Base-by-base conservation (phyloP, 2,113 vertebrate genomes). In the Brachirus orientalis region DNA sequence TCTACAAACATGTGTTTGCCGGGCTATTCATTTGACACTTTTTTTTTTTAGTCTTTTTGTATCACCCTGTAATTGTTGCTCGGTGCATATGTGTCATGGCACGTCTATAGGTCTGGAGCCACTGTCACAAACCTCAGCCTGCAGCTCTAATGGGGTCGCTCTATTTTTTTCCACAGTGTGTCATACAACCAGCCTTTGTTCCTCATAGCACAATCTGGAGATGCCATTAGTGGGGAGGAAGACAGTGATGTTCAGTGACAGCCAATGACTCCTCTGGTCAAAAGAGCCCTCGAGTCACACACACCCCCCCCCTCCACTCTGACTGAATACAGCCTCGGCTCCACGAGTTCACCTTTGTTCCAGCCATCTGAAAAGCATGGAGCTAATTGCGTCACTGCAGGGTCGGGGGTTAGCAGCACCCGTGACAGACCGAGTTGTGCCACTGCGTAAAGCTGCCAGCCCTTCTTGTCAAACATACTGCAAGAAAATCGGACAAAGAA, bases 201-300 rank as follows among this genome's bases (percentile, higher is more conserved):
- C 85, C 86, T 90, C 64, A 83, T 83, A 75, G 79, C 82, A 66
- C 88, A 89, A 90, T 91, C 91, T 87, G 88, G 85, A 90, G 86
- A 92, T 84, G 84, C 88, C 91, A 92, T 94, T 93, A 94, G 90
- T 85, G 75, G 75, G 20, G 52, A 69, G 38, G 77, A 57, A 85
- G 92, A 93, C 87, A 76, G 83, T 93, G 90, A 93, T 92, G 88
- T 83, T 86, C 85, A 88, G 87, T 92, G 92, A 94, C 92, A 93
- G 86, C 80, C 76, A 79, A 86, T 50, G 83, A 92, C 86, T 86
- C 78, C 77, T 88, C 78, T 74, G 90, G 91, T 89, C 89, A 89
- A 84, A 77, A 84, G 83, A 70, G 72, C 80, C 92, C 91, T 22
- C 13, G 51, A 92, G 92, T 85, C 83, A 87, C 91, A 89, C 86